phyloP scores from a whole-genome alignment of 2,113 vertebrate genomes.

The Vidua macroura region DNA sequence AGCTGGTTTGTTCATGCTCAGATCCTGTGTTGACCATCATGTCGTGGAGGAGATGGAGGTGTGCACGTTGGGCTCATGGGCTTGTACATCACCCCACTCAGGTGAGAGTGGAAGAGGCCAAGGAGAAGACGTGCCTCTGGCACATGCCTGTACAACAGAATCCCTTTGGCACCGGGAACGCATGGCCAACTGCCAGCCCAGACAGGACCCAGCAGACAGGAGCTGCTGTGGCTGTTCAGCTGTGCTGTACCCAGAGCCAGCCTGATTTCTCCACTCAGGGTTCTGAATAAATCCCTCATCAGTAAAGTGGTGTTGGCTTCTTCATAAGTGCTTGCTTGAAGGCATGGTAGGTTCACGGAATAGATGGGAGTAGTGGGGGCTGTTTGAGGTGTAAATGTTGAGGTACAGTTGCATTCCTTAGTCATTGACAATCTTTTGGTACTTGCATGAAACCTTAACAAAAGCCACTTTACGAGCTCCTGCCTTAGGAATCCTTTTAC shows the following conservation, averaged over 20 bases:
- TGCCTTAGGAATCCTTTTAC: slow-evolving; percentile 30
- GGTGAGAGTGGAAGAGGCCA: background rate
- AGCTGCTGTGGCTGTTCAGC: background rate
- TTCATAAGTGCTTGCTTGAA: background rate
- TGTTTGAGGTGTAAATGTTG: background rate
- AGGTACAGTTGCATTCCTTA: background rate
- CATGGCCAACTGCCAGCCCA: background rate
- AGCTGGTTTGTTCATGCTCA: background rate
- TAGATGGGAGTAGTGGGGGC: background rate
- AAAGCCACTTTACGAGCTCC: background rate
- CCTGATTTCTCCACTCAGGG: accelerated
- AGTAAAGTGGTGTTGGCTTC: background rate
- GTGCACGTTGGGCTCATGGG: background rate
- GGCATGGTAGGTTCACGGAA: background rate
- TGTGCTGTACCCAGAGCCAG: background rate
- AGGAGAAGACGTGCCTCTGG: background rate
- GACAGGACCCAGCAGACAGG: background rate
- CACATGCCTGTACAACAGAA: accelerated
- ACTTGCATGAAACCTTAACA: background rate
- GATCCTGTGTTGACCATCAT: background rate
- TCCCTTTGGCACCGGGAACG: background rate
- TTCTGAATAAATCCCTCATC: background rate
- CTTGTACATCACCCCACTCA: background rate
- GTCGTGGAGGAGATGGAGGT: background rate
- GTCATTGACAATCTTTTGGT: background rate